Percentiles rank a stretch among this genome's conserved stretches.
phyloP scores from a whole-genome alignment of 2,888 invertebrate species.

The Andrena flavipes region DNA sequence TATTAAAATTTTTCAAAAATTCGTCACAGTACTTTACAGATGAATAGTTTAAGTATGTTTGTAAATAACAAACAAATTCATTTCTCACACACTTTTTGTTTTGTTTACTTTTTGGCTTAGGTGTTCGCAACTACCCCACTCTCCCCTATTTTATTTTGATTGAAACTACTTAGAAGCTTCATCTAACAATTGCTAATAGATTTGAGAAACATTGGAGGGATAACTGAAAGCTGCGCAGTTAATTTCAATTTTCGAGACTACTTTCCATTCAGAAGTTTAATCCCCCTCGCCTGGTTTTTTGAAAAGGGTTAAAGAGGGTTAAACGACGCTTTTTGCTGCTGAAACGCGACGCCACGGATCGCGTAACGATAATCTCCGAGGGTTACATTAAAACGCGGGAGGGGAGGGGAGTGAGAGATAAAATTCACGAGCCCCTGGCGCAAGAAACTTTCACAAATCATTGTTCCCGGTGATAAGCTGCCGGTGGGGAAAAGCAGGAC shows the following conservation, averaged over 20 bases:
- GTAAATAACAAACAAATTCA: too few species aligned
- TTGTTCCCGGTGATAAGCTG: conserved; percentile 37
- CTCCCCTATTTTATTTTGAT: too few species aligned
- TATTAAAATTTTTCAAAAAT: too few species aligned
- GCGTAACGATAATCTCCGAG: neutral
- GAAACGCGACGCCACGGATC: neutral
- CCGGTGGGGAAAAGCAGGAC: conserved; percentile 16
- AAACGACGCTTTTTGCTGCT: neutral
- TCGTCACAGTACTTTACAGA: too few species aligned
- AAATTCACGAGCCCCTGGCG: conserved; percentile 5
- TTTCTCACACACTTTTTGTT: too few species aligned
- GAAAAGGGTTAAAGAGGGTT: neutral
- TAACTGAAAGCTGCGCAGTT: neutral
- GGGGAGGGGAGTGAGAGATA: neutral
- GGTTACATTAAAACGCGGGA: neutral
- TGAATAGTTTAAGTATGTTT: too few species aligned
- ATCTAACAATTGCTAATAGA: neutral
- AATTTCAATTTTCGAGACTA: neutral
- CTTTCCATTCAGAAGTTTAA: neutral
- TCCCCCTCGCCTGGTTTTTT: neutral
- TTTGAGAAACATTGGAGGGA: neutral
- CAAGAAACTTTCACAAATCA: conserved; percentile 31
- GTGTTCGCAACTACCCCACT: too few species aligned
- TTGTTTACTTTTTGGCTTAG: too few species aligned
- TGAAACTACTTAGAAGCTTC: too few species aligned